Evolutionary conservation across 2,888 invertebrate genomes (phyloP), one percentile per base, ranked within the genome.

Genomic region (Sipunculus nudus): DNA sequence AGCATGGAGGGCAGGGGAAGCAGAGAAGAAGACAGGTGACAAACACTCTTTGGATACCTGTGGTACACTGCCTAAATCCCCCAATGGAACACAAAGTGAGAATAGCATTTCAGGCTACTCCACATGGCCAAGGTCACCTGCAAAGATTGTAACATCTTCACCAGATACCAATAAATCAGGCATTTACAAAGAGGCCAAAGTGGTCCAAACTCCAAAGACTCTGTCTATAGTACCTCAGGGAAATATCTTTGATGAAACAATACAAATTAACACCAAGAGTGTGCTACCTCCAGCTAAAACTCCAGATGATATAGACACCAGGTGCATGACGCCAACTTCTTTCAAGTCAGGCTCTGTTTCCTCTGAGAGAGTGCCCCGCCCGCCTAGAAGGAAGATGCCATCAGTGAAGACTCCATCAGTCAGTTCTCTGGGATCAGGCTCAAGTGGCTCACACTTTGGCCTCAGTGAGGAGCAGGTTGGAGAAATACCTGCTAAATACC

Each of bases 121-220:
- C n/a, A 64, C 64, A 2, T 64, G 64, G 64, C 64, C 64, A 16
- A 52, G 64, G 21, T 57, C 59, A n/a, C 63, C 56, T n/a, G n/a
- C n/a, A n/a, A n/a, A n/a, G n/a, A n/a, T n/a, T n/a, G n/a, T n/a
- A n/a, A n/a, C n/a, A n/a, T n/a, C n/a, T n/a, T n/a, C n/a, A n/a
- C n/a, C n/a, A n/a, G n/a, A n/a, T n/a, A n/a, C n/a, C n/a, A n/a
- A n/a, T n/a, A n/a, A n/a, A n/a, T n/a, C n/a, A n/a, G n/a, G n/a
- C n/a, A n/a, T n/a, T n/a, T n/a, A n/a, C n/a, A n/a, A n/a, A n/a
- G n/a, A n/a, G n/a, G n/a, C n/a, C n/a, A n/a, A n/a, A n/a, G n/a
- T n/a, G n/a, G n/a, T n/a, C n/a, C n/a, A n/a, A n/a, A n/a, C n/a
- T n/a, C n/a, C n/a, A n/a, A n/a, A n/a, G n/a, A n/a, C n/a, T n/a